Percentiles rank a stretch among this genome's conserved stretches.
phyloP scores from a whole-genome alignment of 2,797 vertebrate genomes.

The Xenentodon cancila region DNA sequence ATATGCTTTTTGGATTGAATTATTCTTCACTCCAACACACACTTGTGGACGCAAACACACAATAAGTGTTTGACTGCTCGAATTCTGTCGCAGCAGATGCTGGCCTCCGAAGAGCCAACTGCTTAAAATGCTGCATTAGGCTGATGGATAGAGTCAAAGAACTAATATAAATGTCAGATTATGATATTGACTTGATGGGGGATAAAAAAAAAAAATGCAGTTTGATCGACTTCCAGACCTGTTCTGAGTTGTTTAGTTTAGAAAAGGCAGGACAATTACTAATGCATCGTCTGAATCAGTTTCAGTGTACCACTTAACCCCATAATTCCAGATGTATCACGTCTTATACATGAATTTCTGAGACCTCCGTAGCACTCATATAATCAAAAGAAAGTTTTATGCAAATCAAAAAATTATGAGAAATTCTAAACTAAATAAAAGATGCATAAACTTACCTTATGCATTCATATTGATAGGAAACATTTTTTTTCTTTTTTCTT shows the following conservation, averaged over 20 bases:
- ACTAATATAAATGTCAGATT: conserved; percentile 69
- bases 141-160: conserved; percentile 63
- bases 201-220: conserved; percentile 53
- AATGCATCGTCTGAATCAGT: conserved; percentile 28
- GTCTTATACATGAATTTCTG: too few species aligned
- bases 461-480: too few species aligned
- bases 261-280: conserved; percentile 22
- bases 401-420: too few species aligned
- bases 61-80: conserved; percentile 40
- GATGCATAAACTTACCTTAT: too few species aligned
- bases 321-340: too few species aligned
- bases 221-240: conserved; percentile 49
- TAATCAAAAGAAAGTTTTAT: too few species aligned
- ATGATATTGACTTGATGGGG: conserved; percentile 50
- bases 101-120: conserved; percentile 49
- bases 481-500: too few species aligned
- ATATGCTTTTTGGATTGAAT: conserved; percentile 47
- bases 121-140: conserved; percentile 64
- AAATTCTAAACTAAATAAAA: too few species aligned
- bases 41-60: neutral
- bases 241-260: conserved; percentile 26
- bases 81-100: conserved; percentile 45
- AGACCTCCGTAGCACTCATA: too few species aligned
- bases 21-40: conserved; percentile 23
- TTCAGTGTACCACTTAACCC: conserved; percentile 25